Conservation (phyloP, 92 coral and sea anemone species). For the Virgularia gustaviana region DNA sequence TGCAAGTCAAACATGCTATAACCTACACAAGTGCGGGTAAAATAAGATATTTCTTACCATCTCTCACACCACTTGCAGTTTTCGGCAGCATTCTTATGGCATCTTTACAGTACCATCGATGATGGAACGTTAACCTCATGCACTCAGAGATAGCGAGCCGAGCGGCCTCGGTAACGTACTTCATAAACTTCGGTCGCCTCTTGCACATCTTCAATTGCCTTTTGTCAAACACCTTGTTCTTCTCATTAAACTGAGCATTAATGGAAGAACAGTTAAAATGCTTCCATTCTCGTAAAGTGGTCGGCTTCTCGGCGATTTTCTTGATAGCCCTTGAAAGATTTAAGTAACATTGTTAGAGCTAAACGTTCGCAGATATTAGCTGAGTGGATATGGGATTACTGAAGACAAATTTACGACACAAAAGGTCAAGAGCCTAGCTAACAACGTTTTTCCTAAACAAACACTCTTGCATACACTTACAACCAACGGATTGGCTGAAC, state of each 20-base stretch:
- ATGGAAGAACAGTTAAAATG: too few relatives aligned
- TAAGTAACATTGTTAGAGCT: neutral
- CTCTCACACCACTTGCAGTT: conserved; percentile 60
- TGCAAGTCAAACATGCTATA: too few relatives aligned
- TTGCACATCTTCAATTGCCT: conserved; percentile 69
- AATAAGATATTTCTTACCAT: conserved; percentile 58
- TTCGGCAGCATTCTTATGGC: conserved; percentile 62
- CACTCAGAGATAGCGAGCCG: conserved; percentile 68
- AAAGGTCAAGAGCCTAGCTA: conserved; percentile 1
- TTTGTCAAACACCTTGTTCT: conserved; percentile 56
- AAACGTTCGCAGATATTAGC: conserved; percentile 1
- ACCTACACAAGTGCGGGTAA: too few relatives aligned
- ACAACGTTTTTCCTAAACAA: conserved; percentile 5
- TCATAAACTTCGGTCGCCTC: conserved; percentile 60
- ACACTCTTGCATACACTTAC: conserved; percentile 52
- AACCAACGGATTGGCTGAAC: conserved; percentile 67
- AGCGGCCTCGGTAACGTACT: conserved; percentile 76
- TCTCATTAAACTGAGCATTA: too few relatives aligned
- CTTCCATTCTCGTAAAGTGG: neutral
- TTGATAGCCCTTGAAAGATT: conserved; percentile 2
- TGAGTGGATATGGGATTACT: conserved; percentile 11
- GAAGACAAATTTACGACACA: neutral
- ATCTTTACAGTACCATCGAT: conserved; percentile 86
- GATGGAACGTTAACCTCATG: conserved; percentile 47
- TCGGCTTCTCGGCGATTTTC: neutral